These are phyloP conservation scores for Lasioglossum baleicum DNA, from an alignment of 1,140 invertebrate species.

Conservation along the genomic window DNA sequence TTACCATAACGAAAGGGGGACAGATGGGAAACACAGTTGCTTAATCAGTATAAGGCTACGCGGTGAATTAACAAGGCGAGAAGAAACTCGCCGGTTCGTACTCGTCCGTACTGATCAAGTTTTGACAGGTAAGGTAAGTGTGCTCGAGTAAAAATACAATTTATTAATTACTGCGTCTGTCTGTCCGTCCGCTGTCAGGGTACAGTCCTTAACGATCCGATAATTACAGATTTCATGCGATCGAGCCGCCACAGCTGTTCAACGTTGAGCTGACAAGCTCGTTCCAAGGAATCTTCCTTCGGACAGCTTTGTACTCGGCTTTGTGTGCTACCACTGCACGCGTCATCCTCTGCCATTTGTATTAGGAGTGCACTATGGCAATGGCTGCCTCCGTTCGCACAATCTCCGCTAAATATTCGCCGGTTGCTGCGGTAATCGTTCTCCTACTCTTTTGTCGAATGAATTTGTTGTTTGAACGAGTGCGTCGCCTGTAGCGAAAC, in stretches of 20 bases:
- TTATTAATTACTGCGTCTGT: conserved; percentile 57
- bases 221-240: conserved; percentile 67
- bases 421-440: too few relatives aligned
- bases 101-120: conserved; percentile 31
- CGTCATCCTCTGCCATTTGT: not conserved
- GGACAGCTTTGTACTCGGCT: conserved; percentile 25
- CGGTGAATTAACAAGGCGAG: conserved; percentile 8
- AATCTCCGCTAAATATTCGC: too few relatives aligned
- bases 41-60: too few relatives aligned
- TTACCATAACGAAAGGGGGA: too few relatives aligned
- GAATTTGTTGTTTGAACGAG: not conserved
- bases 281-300: conserved; percentile 54
- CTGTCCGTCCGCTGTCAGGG: conserved; percentile 50
- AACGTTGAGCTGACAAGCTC: conserved; percentile 40
- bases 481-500: conserved; percentile 16
- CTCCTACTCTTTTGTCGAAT: too few relatives aligned
- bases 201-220: conserved; percentile 54
- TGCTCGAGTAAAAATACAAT: conserved; percentile 43
- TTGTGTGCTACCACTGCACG: not conserved
- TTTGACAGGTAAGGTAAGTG: conserved; percentile 33
- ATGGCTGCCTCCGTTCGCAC: too few relatives aligned
- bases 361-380: not conserved
- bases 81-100: not conserved
- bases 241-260: conserved; percentile 56
- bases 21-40: too few relatives aligned